These are phyloP conservation scores for Cinclus mexicanus DNA, from an alignment of 2,113 vertebrate species.

Conservation along the genomic window DNA sequence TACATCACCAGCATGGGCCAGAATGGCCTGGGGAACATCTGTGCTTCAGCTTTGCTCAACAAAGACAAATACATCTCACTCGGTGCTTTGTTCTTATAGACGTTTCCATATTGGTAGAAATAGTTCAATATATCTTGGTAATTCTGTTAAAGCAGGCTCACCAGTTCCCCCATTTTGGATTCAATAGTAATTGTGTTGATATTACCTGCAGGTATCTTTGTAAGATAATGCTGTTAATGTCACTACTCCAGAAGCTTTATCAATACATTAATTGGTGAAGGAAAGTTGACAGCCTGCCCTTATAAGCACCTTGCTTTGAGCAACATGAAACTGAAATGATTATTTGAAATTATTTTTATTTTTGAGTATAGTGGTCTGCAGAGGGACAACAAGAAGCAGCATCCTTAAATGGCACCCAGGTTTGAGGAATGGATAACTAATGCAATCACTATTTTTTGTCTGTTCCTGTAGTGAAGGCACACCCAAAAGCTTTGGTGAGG, in stretches of 20 bases:
- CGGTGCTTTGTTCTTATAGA: background rate
- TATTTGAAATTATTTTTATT: constrained; percentile 20
- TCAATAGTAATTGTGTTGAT: constrained; percentile 57
- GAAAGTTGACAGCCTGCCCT: background rate
- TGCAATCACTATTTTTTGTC: constrained; percentile 22
- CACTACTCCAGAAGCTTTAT: constrained; percentile 25
- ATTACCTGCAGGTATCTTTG: constrained; percentile 50
- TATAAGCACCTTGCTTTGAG: background rate
- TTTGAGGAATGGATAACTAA: background rate
- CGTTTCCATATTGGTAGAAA: background rate
- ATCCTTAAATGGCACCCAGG: background rate
- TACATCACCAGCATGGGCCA: background rate
- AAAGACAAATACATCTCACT: constrained; percentile 28
- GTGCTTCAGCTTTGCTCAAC: constrained; percentile 35
- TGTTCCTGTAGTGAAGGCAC: background rate
- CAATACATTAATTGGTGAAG: constrained; percentile 46
- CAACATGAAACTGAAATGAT: constrained; percentile 11
- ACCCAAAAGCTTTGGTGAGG: background rate
- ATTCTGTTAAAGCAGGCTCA: constrained; percentile 42
- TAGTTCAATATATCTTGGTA: constrained; percentile 45
- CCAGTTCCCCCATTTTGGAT: background rate
- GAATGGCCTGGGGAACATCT: constrained; percentile 37
- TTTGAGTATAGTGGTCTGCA: background rate
- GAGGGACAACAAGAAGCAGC: background rate
- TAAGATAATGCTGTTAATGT: constrained; percentile 48